Evolutionary conservation across 2,797 vertebrate species (phyloP).

Genomic region (Pteropus rufus): DNA sequence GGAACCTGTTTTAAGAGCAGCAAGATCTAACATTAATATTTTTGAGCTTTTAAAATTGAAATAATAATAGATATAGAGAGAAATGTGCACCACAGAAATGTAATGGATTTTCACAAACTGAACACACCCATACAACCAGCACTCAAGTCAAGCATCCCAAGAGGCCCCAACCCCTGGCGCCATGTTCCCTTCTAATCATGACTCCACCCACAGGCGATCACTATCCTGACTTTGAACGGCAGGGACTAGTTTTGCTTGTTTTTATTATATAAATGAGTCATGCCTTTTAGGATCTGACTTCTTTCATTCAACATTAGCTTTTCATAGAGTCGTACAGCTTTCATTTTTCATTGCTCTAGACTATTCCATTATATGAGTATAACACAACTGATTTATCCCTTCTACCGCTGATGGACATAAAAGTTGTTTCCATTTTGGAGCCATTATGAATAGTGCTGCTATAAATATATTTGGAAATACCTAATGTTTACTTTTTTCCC

Average conservation of each 20-base stretch:
- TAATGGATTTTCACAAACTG: background rate
- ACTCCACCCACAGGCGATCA: background rate
- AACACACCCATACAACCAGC: background rate
- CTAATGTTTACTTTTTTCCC: background rate
- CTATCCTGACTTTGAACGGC: background rate
- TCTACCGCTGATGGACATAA: background rate
- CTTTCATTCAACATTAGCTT: background rate
- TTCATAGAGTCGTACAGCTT: background rate
- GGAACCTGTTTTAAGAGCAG: slow-evolving; percentile 45
- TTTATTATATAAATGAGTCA: background rate
- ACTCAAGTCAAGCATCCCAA: background rate
- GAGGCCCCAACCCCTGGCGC: background rate
- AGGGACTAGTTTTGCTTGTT: slow-evolving; percentile 60
- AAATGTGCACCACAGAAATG: background rate
- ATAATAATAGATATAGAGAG: background rate
- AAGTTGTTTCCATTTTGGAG: background rate
- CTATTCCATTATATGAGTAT: background rate
- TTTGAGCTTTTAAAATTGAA: background rate
- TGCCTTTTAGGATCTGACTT: background rate
- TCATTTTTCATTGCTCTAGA: background rate
- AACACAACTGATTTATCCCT: background rate
- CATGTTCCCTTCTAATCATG: background rate
- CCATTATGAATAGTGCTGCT: background rate
- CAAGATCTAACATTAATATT: background rate
- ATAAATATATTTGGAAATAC: background rate